phyloP scores from a whole-genome alignment of 2,888 invertebrate species.

The Lampropteryx suffumata region DNA sequence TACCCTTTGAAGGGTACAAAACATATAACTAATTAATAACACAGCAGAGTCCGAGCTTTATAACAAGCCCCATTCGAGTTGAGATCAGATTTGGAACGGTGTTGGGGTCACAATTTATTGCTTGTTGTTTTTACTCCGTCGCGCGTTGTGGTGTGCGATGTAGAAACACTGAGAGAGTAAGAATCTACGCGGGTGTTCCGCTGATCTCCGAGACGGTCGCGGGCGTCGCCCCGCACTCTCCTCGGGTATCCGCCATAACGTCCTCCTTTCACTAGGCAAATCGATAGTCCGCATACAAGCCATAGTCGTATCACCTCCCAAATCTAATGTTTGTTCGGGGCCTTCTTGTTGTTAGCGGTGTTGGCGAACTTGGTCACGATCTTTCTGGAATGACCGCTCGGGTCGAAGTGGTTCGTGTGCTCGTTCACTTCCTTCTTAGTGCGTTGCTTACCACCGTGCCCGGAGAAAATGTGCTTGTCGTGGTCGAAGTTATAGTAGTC shows the following conservation, averaged over 20 bases:
- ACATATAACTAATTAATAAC: conserved; percentile 77
- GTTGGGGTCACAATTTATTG: conserved; percentile 54
- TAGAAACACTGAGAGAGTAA: conserved; percentile 66
- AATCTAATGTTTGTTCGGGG: conserved; percentile 59
- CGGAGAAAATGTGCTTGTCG: conserved; percentile 93
- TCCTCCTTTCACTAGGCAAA: conserved; percentile 72
- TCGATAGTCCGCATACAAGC: conserved; percentile 70
- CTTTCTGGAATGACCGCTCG: conserved; percentile 96
- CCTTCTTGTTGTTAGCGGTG: conserved; percentile 91
- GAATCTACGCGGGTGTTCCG: conserved; percentile 73
- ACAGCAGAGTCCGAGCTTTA: conserved; percentile 74
- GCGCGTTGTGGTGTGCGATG: conserved; percentile 54
- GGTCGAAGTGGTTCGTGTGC: conserved; percentile 96
- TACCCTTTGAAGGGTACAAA: conserved; percentile 60
- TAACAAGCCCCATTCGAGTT: conserved; percentile 71
- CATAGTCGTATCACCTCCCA: conserved; percentile 52
- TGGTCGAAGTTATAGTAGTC: conserved; percentile 97
- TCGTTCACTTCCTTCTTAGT: conserved; percentile 93
- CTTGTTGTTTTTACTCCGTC: conserved; percentile 43
- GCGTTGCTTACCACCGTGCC: conserved; percentile 95
- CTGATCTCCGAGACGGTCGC: conserved; percentile 71
- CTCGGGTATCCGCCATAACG: conserved; percentile 72
- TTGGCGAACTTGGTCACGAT: conserved; percentile 93
- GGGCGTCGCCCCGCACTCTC: conserved; percentile 60
- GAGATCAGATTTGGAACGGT: conserved; percentile 77